Base-by-base conservation (phyloP, 2,888 invertebrate species). In the Amphipyra berbera region DNA sequence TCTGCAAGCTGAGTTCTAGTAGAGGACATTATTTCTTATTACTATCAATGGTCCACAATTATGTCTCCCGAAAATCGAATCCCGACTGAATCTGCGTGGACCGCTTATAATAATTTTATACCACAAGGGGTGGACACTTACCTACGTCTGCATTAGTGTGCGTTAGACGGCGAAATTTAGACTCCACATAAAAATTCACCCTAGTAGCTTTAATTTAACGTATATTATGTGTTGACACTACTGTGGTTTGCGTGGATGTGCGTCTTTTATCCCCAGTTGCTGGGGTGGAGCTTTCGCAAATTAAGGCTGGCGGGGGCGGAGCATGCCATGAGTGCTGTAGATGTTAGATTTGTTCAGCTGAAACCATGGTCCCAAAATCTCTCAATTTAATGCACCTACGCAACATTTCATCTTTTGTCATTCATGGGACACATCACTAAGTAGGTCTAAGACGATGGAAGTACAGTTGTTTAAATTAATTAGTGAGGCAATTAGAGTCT, bases 1-100 rank as follows among this genome's bases (percentile, higher is more conserved):
- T 97, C 97, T 0, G 97, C 97, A 50, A 97, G 87, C 83, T 96
- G 97, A 67, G 96, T 95, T 70, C 96, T 92, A 21, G 95, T 79
- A 30, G 88, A 88, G 8, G 94, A 90, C 94, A 95, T 94, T 30
- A 35, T 70, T 45, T 54, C 35, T 33, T 15, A 44, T 27, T 10
- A 1, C 6, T 44, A 27, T 53, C 21, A 27, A 41, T 13, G 30
- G 27, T 46, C 56, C 56, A 64, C 62, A 57, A 55, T 41, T 48
- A 57, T 68, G 58, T 53, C 50, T 76, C 60, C n/a, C 69, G 57
- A 77, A 74, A 70, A 61, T 67, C 56, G 52, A 61, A 78, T 76
- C 69, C 42, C 54, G 58, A 92, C 88, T 93, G 89, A 84, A 79
- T 68, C 55, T 61, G 54, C 57, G 64, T 66, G 53, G 54, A 66